phyloP scores from a whole-genome alignment of 2,888 invertebrate species.

The Amblyjoppa proteus region DNA sequence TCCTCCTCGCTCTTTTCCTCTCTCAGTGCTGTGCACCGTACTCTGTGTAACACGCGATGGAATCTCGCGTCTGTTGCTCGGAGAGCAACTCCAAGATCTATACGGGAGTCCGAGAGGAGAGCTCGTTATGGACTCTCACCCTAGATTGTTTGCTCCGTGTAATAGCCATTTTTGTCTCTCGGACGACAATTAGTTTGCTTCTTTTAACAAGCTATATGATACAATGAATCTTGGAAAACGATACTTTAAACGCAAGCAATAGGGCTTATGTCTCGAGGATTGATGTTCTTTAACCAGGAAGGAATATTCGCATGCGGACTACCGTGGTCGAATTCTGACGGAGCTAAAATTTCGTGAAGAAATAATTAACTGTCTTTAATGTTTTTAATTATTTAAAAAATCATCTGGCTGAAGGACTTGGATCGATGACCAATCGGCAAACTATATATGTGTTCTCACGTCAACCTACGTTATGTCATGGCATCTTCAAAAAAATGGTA shows the following conservation, averaged over 20 bases:
- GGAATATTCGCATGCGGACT: no score
- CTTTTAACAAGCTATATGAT: background rate
- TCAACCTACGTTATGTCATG: no score
- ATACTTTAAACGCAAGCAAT: background rate
- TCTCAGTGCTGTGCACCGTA: background rate
- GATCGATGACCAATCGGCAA: no score
- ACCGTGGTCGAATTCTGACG: no score
- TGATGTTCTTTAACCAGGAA: no score
- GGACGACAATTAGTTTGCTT: background rate
- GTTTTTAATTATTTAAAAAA: no score
- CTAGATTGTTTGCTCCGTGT: background rate
- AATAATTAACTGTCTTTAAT: no score
- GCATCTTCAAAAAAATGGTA: no score
- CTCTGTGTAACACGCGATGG: constrained; percentile 37
- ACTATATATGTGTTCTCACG: no score
- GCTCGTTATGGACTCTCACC: constrained; percentile 32
- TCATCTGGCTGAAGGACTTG: no score
- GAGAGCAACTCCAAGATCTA: constrained; percentile 41
- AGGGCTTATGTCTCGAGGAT: no score
- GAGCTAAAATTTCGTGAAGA: no score
- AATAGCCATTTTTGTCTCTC: constrained; percentile 15
- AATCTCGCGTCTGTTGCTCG: constrained; percentile 44
- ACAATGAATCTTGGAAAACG: background rate
- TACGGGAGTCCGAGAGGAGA: constrained; percentile 15
- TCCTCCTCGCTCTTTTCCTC: constrained; percentile 5